phyloP scores from a whole-genome alignment of 1,140 invertebrate species.

The Eufriesea mexicana region DNA sequence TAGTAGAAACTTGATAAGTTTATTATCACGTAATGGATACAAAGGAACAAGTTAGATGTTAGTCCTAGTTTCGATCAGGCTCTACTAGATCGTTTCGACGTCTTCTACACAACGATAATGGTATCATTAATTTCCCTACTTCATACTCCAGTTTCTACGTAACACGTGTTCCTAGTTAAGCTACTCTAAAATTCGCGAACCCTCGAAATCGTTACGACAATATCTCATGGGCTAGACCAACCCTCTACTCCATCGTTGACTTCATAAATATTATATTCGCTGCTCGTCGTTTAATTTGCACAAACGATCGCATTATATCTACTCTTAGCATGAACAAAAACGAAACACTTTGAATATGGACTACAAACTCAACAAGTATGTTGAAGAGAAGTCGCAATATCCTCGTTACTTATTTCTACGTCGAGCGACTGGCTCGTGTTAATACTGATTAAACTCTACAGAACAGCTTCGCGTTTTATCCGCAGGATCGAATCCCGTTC shows the following conservation, averaged over 20 bases:
- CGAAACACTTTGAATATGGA: not conserved
- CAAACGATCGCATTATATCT: not conserved
- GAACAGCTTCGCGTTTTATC: not conserved
- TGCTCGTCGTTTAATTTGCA: not conserved
- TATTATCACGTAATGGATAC: conserved; percentile 77
- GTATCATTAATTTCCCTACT: not conserved
- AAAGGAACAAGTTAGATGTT: conserved; percentile 67
- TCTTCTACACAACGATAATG: not conserved
- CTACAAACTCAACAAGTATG: not conserved
- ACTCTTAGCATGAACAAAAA: not conserved
- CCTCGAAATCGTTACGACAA: conserved; percentile 51
- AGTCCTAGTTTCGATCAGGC: conserved; percentile 34
- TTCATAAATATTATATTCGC: conserved; percentile 13
- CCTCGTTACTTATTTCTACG: not conserved
- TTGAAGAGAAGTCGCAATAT: too few species aligned
- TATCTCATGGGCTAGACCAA: not conserved
- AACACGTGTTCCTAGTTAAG: not conserved
- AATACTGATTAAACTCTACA: not conserved
- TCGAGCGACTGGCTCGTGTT: not conserved
- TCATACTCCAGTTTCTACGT: not conserved
- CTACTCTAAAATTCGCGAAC: conserved; percentile 12
- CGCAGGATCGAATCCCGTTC: not conserved
- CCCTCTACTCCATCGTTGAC: not conserved
- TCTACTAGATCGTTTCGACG: conserved; percentile 13
- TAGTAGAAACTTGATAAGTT: conserved; percentile 78